A percentile compares a stretch with the other conserved stretches of the same genome.
phyloP scores from a whole-genome alignment of 2,113 vertebrate genomes.

The Petroica traversi region DNA sequence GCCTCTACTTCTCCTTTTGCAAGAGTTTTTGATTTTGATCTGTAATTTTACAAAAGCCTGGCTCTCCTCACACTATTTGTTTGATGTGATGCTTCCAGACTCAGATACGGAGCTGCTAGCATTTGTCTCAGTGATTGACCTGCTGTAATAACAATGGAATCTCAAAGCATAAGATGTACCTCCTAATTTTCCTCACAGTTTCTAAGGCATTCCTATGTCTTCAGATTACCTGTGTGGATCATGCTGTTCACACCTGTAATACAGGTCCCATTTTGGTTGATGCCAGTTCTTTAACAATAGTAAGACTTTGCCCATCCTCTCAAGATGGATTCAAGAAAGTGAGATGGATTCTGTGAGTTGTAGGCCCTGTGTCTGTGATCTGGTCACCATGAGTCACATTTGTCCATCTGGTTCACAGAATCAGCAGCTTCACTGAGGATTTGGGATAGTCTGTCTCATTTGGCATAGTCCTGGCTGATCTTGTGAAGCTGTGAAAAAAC shows the following conservation, averaged over 20 bases:
- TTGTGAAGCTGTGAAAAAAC: neutral
- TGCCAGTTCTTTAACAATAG: neutral
- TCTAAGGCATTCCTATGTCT: neutral
- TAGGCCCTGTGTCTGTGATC: neutral
- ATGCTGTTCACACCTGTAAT: neutral
- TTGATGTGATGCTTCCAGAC: neutral
- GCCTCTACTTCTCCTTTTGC: neutral
- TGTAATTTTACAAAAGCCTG: neutral
- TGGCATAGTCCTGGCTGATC: neutral
- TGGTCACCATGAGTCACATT: rapidly evolving
- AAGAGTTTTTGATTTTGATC: neutral
- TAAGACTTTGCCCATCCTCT: neutral
- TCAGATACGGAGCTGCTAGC: neutral
- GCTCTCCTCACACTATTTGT: rapidly evolving
- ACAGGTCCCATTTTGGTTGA: neutral
- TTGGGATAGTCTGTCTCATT: neutral
- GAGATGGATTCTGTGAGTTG: neutral
- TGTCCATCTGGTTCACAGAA: neutral
- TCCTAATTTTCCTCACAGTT: neutral
- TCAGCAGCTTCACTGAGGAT: neutral
- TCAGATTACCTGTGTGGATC: neutral
- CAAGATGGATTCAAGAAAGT: neutral
- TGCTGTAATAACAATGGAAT: neutral
- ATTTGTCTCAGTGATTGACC: neutral
- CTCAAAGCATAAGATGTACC: neutral